These are phyloP conservation scores for Euglossa dilemma DNA, from an alignment of 1,140 invertebrate genomes.

Conservation along the genomic window DNA sequence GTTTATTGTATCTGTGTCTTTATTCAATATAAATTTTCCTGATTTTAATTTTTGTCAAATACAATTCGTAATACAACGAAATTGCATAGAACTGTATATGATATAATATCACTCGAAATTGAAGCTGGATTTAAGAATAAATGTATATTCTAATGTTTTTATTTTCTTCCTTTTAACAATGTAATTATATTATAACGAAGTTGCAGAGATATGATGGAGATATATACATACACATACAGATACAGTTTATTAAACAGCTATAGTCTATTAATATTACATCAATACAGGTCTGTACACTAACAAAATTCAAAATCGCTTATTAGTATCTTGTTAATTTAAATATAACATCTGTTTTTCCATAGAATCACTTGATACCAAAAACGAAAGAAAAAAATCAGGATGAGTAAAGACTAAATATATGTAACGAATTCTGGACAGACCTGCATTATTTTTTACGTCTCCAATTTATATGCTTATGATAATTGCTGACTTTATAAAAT, in stretches of 20 bases:
- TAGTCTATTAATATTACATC: constrained; percentile 18
- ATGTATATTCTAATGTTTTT: constrained; percentile 1
- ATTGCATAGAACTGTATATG: background rate
- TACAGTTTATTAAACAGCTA: constrained; percentile 15
- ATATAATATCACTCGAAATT: constrained; percentile 1
- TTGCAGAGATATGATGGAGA: background rate
- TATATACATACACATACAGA: background rate
- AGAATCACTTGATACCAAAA: no score
- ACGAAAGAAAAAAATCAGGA: no score
- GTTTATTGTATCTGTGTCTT: background rate
- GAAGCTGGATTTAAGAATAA: background rate
- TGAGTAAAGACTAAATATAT: background rate
- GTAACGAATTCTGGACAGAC: background rate
- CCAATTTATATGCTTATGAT: constrained; percentile 33
- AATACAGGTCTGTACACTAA: background rate
- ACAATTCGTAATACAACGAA: background rate
- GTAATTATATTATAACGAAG: background rate
- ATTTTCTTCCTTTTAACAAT: background rate
- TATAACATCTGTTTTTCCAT: no score
- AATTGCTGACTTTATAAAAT: constrained; percentile 18
- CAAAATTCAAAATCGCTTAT: background rate
- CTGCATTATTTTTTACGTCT: constrained; percentile 2
- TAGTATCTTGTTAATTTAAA: background rate
- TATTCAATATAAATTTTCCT: background rate
- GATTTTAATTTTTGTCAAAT: no score